These are phyloP conservation scores for Dicrostonyx torquatus DNA, from an alignment of 2,797 vertebrate genomes.

Conservation along the genomic window DNA sequence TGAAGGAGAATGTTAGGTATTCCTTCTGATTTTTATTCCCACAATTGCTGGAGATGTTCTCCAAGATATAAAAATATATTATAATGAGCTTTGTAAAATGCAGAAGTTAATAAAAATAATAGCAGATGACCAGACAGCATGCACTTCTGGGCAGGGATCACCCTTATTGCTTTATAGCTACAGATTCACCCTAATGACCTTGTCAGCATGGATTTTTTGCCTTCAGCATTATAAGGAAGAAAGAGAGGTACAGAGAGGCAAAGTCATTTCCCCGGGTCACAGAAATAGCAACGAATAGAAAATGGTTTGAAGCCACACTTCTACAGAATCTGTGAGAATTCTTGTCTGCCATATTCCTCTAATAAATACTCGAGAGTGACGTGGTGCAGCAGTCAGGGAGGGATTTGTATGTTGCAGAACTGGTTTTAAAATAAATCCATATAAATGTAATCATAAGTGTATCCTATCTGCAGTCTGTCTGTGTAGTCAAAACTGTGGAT, in stretches of 20 bases:
- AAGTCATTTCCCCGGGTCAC: not conserved
- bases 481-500: not conserved
- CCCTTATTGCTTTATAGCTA: not conserved
- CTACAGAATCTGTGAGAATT: not conserved
- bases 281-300: not conserved
- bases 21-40: constrained; percentile 35
- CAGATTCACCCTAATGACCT: not conserved
- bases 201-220: not conserved
- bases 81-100: not conserved
- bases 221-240: not conserved
- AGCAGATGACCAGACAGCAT: not conserved
- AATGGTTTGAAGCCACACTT: not conserved
- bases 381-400: fast-evolving
- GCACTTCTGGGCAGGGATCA: not conserved
- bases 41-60: not conserved
- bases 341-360: not conserved
- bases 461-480: not conserved
- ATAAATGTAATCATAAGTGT: not conserved
- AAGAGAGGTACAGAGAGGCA: not conserved
- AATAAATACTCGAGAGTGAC: not conserved
- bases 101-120: not conserved
- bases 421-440: not conserved
- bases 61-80: not conserved
- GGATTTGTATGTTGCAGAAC: not conserved
- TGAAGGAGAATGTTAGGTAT: not conserved